Evolutionary conservation across 1,140 invertebrate species (phyloP).

Genomic region (Notospermus geniculatus): DNA sequence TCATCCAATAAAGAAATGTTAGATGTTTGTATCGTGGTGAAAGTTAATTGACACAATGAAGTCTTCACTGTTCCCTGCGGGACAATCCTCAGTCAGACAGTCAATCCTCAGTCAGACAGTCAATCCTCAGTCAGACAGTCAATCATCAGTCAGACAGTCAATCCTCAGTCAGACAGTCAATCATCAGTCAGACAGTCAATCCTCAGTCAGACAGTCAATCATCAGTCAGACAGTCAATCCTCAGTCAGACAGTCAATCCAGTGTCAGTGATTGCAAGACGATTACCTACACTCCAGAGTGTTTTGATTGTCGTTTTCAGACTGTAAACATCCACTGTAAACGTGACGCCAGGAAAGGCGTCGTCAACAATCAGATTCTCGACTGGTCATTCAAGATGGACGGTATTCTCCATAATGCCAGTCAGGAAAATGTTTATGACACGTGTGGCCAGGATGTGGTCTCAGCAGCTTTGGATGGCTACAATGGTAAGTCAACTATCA

Average conservation of each 20-base stretch:
- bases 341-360: constrained; percentile 49
- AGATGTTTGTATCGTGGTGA: not conserved
- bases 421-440: constrained; percentile 51
- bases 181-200: too few species aligned
- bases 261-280: too few species aligned
- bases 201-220: too few species aligned
- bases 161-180: too few species aligned
- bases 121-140: too few species aligned
- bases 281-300: not conserved
- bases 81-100: not conserved
- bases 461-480: constrained; percentile 49
- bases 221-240: too few species aligned
- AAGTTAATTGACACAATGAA: not conserved
- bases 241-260: too few species aligned
- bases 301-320: constrained; percentile 31
- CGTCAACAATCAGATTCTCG: constrained; percentile 56
- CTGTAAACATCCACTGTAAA: constrained; percentile 47
- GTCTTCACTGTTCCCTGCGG: not conserved
- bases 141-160: too few species aligned
- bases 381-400: constrained; percentile 55
- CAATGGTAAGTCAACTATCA: constrained; percentile 47
- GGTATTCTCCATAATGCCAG: constrained; percentile 53
- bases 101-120: too few species aligned
- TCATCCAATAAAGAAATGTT: not conserved
- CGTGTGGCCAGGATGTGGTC: constrained; percentile 46